Conservation (phyloP, 2,113 vertebrate species). For the Aramus guarauna region DNA sequence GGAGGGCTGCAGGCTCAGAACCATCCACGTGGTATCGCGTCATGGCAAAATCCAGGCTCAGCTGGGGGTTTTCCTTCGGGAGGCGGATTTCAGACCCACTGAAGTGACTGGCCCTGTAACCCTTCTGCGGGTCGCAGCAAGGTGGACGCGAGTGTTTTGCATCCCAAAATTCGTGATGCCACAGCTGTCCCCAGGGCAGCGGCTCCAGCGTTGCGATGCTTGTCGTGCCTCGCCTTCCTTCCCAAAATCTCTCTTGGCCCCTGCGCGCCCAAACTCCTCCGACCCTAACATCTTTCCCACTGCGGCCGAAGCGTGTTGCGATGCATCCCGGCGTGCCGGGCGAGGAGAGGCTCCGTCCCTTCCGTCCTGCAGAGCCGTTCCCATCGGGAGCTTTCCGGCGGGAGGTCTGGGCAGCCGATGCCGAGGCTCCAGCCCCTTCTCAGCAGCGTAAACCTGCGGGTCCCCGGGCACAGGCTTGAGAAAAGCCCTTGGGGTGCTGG, state of each 20-base stretch:
- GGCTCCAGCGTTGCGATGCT: fast-evolving
- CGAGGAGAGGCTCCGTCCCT: not conserved
- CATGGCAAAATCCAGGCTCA: not conserved
- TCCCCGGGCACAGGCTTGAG: not conserved
- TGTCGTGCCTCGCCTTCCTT: not conserved
- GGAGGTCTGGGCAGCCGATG: fast-evolving
- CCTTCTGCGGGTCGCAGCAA: not conserved
- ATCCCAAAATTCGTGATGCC: not conserved
- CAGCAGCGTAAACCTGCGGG: not conserved
- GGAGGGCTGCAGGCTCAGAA: fast-evolving
- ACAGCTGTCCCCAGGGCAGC: not conserved
- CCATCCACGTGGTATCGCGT: fast-evolving
- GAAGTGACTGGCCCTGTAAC: not conserved
- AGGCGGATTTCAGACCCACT: fast-evolving
- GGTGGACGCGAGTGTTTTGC: not conserved
- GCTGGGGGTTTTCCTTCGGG: not conserved
- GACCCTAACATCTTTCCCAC: not conserved
- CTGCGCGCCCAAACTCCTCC: not conserved
- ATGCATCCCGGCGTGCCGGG: fast-evolving
- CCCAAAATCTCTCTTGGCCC: not conserved
- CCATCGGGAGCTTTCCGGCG: fast-evolving
- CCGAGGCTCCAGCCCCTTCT: not conserved
- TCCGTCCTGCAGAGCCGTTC: not conserved
- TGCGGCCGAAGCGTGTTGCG: fast-evolving
- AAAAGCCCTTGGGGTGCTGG: fast-evolving